These are phyloP conservation scores for Alca torda DNA, from an alignment of 2,797 vertebrate species.

Conservation along the genomic window DNA sequence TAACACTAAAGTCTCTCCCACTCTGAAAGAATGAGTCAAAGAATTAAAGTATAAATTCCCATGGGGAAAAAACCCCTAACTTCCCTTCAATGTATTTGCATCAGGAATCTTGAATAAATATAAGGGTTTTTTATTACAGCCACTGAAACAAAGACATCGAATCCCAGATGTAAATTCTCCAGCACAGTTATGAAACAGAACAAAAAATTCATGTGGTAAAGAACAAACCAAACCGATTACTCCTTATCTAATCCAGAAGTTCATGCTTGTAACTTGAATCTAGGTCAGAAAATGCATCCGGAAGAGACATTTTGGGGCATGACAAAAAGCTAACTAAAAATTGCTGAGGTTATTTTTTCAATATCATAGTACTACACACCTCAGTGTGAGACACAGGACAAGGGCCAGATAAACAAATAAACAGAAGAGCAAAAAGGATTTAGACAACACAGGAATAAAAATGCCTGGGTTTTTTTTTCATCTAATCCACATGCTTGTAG, in stretches of 20 bases:
- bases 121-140: constrained; percentile 16
- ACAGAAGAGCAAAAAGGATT: neutral
- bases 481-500: neutral
- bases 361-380: neutral
- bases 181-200: constrained; percentile 30
- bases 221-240: neutral
- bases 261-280: neutral
- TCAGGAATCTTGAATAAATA: constrained; percentile 57
- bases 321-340: neutral
- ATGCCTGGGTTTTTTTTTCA: neutral
- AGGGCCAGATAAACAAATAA: neutral
- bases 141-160: constrained; percentile 43
- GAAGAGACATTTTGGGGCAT: neutral
- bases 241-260: constrained; percentile 9
- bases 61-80: neutral
- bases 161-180: constrained; percentile 2
- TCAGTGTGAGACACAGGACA: neutral
- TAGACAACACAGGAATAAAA: neutral
- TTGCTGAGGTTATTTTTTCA: neutral
- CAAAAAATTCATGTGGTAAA: neutral
- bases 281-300: constrained; percentile 8
- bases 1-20: constrained; percentile 54
- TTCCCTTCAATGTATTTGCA: constrained; percentile 51
- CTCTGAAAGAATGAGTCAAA: constrained; percentile 31
- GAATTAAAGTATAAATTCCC: constrained; percentile 38